A percentile compares a stretch with the other conserved stretches of the same genome.
These are phyloP conservation scores for Neocrepidodera transversa DNA, from an alignment of 2,888 invertebrate species.

Conservation along the genomic window DNA sequence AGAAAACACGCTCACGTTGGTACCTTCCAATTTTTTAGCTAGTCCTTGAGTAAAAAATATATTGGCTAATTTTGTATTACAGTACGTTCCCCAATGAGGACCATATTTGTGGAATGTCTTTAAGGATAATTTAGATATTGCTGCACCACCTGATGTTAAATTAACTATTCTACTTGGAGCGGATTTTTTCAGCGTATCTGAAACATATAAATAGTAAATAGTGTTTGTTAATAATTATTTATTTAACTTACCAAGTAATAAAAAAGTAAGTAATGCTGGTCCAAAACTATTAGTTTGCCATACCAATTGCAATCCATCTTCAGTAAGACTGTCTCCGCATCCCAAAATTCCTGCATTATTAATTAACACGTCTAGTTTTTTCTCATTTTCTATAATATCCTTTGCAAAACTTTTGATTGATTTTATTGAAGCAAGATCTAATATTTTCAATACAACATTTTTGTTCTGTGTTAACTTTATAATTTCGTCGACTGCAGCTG, in stretches of 20 bases:
- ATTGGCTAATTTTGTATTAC: slow-evolving; percentile 46
- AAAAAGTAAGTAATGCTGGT: slow-evolving; percentile 72
- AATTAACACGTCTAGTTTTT: slow-evolving; percentile 67
- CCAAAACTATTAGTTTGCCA: slow-evolving; percentile 77
- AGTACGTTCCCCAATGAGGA: too few relatives aligned
- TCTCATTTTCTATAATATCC: slow-evolving; percentile 63
- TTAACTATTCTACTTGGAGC: slow-evolving; percentile 48
- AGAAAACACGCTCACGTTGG: slow-evolving; percentile 43
- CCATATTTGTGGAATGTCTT: too few relatives aligned
- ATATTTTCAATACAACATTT: slow-evolving; percentile 56
- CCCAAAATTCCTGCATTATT: slow-evolving; percentile 70
- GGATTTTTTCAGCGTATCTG: slow-evolving; percentile 61
- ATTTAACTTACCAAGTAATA: slow-evolving; percentile 65
- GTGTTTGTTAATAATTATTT: too few relatives aligned
- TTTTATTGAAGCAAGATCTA: slow-evolving; percentile 64
- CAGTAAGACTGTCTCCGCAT: slow-evolving; percentile 60
- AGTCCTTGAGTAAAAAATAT: slow-evolving; percentile 47
- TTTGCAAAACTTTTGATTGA: slow-evolving; percentile 69
- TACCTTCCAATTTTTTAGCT: slow-evolving; percentile 41
- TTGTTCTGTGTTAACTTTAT: slow-evolving; percentile 51
- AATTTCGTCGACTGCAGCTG: slow-evolving; percentile 49
- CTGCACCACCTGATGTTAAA: slow-evolving; percentile 45
- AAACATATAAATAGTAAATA: slow-evolving; percentile 52
- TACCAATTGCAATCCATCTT: slow-evolving; percentile 69
- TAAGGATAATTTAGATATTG: too few relatives aligned